Conservation (phyloP, 2,888 invertebrate genomes). For the Euproctis similis region DNA sequence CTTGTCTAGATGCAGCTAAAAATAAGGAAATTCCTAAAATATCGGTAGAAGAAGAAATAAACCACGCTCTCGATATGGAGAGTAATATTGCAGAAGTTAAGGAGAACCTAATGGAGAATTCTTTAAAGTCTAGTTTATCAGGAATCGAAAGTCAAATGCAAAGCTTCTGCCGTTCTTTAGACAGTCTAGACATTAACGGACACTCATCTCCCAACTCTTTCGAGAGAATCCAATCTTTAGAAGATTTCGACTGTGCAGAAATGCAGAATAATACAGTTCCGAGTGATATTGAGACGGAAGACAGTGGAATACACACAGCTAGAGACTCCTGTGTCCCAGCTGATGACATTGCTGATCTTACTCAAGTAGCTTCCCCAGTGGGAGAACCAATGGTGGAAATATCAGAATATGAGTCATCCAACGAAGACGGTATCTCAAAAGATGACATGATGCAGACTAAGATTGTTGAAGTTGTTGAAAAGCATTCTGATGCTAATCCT, state of each 20-base stretch:
- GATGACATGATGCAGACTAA: slow-evolving; percentile 49
- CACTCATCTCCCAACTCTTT: slow-evolving; percentile 72
- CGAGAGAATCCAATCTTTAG: slow-evolving; percentile 79
- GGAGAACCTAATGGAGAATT: slow-evolving; percentile 42
- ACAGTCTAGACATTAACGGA: slow-evolving; percentile 78
- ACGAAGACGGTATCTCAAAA: slow-evolving; percentile 52
- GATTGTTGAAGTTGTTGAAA: slow-evolving; percentile 38
- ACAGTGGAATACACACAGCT: slow-evolving; percentile 86
- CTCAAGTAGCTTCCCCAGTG: slow-evolving; percentile 64
- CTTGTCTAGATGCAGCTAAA: slow-evolving; percentile 67
- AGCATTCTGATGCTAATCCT: slow-evolving; percentile 29
- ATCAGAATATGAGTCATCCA: slow-evolving; percentile 66
- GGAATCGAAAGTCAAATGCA: slow-evolving; percentile 75
- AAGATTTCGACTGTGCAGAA: slow-evolving; percentile 79
- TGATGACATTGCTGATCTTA: slow-evolving; percentile 80
- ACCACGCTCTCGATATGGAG: slow-evolving; percentile 40
- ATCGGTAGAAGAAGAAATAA: slow-evolving; percentile 51
- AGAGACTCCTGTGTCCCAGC: slow-evolving; percentile 86
- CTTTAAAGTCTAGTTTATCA: slow-evolving; percentile 52
- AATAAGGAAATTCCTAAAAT: slow-evolving; percentile 67
- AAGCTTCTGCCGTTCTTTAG: slow-evolving; percentile 79
- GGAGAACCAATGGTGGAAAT: slow-evolving; percentile 61
- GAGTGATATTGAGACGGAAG: slow-evolving; percentile 82
- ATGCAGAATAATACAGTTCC: slow-evolving; percentile 74
- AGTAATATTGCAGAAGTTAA: slow-evolving; percentile 36